Conservation (phyloP, 2,888 invertebrate species). For the Minunthozetes semirufus region DNA sequence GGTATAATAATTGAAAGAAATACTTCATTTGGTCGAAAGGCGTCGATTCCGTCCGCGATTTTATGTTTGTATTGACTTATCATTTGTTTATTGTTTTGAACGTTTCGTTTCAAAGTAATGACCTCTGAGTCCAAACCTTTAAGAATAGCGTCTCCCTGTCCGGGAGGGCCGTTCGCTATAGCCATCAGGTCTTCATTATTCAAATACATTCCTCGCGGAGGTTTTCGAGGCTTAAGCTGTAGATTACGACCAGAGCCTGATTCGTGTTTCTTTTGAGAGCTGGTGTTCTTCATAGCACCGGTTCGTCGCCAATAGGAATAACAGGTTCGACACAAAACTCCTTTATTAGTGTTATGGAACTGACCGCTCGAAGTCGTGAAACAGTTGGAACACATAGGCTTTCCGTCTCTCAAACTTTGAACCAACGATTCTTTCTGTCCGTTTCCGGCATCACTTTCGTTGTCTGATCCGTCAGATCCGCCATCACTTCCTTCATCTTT, state of each 20-base stretch:
- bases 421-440: slow-evolving; percentile 2
- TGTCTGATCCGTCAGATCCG: slow-evolving; percentile 77
- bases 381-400: slow-evolving; percentile 43
- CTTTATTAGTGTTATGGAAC: slow-evolving; percentile 51
- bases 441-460: slow-evolving; percentile 61
- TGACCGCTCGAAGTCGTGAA: slow-evolving; percentile 33
- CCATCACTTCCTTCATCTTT: slow-evolving; percentile 69
- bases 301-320: slow-evolving; percentile 80
- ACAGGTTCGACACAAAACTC: slow-evolving; percentile 73
- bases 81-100: slow-evolving; percentile 88
- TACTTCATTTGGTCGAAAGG: slow-evolving; percentile 48
- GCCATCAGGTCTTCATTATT: slow-evolving; percentile 92
- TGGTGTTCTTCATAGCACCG: slow-evolving; percentile 56
- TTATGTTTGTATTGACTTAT: slow-evolving; percentile 78
- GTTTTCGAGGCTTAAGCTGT: slow-evolving; percentile 59
- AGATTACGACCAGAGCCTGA: slow-evolving; percentile 42
- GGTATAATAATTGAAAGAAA: background rate
- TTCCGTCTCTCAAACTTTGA: background rate
- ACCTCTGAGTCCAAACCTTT: slow-evolving; percentile 89
- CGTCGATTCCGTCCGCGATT: slow-evolving; percentile 59
- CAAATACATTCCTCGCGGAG: slow-evolving; percentile 94
- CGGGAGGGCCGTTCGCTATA: slow-evolving; percentile 69
- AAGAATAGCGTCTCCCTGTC: slow-evolving; percentile 74
- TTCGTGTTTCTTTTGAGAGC: slow-evolving; percentile 32
- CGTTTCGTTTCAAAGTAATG: slow-evolving; percentile 90